Conservation (phyloP, 2,888 invertebrate genomes). For the Lamellibrachia columna region DNA sequence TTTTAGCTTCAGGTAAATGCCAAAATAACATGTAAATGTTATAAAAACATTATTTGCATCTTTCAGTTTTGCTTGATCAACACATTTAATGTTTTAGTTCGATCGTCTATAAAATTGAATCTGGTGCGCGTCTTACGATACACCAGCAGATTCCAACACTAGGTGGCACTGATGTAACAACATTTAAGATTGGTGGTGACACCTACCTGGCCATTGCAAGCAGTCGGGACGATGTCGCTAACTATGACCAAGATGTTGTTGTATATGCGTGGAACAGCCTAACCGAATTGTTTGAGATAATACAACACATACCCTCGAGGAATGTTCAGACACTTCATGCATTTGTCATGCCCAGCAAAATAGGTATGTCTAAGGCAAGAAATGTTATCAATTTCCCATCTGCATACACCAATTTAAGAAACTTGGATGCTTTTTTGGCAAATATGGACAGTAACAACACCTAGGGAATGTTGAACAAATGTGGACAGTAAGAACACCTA, state of each 20-base stretch:
- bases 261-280: conserved; percentile 55
- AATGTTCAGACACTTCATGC: conserved; percentile 44
- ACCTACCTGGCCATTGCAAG: conserved; percentile 55
- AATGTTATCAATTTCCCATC: not conserved
- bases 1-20: not conserved
- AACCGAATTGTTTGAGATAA: conserved; percentile 47
- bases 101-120: conserved; percentile 53
- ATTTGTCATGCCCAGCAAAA: conserved; percentile 17
- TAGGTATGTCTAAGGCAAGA: not conserved
- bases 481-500: too few species aligned
- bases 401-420: not conserved
- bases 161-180: conserved; percentile 52
- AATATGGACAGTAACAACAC: too few species aligned
- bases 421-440: too few species aligned
- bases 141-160: conserved; percentile 56
- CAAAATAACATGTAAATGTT: too few species aligned
- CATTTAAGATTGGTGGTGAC: conserved; percentile 44
- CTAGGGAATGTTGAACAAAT: too few species aligned
- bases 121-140: conserved; percentile 49
- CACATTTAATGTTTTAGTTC: conserved; percentile 49
- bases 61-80: not conserved
- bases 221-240: conserved; percentile 49
- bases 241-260: conserved; percentile 36
- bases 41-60: conserved; percentile 17
- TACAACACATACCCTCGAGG: conserved; percentile 51